Evolutionary conservation across 2,113 vertebrate genomes (phyloP), one percentile per base, ranked within the genome.

Genomic region (Zosterops lateralis): DNA sequence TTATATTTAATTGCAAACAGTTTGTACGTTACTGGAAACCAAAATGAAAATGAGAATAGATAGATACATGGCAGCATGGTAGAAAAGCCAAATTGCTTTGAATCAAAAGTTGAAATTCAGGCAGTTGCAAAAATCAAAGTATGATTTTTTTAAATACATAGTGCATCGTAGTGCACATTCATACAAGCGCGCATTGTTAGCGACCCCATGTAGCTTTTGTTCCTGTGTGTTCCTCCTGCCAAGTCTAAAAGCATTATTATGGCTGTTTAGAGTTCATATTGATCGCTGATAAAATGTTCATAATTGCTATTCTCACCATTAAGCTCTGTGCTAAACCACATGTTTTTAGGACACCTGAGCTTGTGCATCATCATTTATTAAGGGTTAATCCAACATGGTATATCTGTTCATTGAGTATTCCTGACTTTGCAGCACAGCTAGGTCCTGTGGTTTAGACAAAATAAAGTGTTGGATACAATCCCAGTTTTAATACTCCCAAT

Each of bases 401-500:
- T 96, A 88, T 94, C 80, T 97, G 36, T 92, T 97, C 97, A 88
- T 93, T 97, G 94, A 97, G 96, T 96, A 96, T 92, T 95, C 89
- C 81, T 97, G 96, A 97, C 96, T 97, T 97, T 96, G 93, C 96
- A 93, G 88, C 92, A 95, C 75, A 93, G 79, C 96, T 96, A 94
- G 96, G 95, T 96, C 93, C 94, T 96, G 90, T 96, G 95, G 96
- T 97, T 97, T 97, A 98, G 97, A 95, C 96, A 97, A 98, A 98
- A 97, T 97, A 98, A 98, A 97, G 93, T 93, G 87, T 96, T 98
- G 98, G 97, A 97, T 92, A 66, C 87, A 91, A 95, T 98, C 98
- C 98, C 97, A 97, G 97, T 97, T 98, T 97, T 98, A 98, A 98
- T 98, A 98, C 96, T 97, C 95, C 91, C 96, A 97, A 98, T 98